Conservation (phyloP, 2,888 invertebrate species). For the Pandemis corylana region DNA sequence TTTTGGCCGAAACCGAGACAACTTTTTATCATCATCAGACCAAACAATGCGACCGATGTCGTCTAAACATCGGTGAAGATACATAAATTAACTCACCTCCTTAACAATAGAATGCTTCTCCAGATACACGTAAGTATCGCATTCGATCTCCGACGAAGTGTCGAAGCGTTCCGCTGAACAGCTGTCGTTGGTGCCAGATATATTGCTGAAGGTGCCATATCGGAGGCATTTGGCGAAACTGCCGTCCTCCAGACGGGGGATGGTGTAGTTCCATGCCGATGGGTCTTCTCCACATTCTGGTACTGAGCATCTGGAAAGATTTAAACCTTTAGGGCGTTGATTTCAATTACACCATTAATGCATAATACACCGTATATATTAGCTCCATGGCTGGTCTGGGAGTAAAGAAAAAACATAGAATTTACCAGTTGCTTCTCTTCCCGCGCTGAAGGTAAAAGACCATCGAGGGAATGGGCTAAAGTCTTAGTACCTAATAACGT, state of each 20-base stretch:
- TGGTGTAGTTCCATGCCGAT: slow-evolving; percentile 66
- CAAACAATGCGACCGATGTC: no score
- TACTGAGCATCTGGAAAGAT: slow-evolving; percentile 68
- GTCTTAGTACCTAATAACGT: no score
- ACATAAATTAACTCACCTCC: slow-evolving; percentile 60
- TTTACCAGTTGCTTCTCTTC: no score
- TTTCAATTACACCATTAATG: no score
- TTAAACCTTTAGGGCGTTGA: background rate
- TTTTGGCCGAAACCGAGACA: no score
- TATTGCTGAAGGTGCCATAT: slow-evolving; percentile 66
- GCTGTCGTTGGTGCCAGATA: slow-evolving; percentile 51
- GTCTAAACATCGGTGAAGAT: background rate
- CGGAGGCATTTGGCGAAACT: slow-evolving; percentile 67
- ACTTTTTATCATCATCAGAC: no score
- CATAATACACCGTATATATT: no score
- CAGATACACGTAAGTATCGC: slow-evolving; percentile 71
- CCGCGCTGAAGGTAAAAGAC: no score
- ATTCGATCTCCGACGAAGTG: slow-evolving; percentile 65
- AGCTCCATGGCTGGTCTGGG: no score
- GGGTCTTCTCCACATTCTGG: slow-evolving; percentile 72
- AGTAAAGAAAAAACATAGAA: no score
- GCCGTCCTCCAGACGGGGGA: slow-evolving; percentile 68
- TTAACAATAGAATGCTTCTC: slow-evolving; percentile 79
- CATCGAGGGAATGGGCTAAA: no score
- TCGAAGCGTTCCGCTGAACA: slow-evolving; percentile 72